These are phyloP conservation scores for Ondatra zibethicus DNA, from an alignment of 2,113 vertebrate genomes.

Conservation along the genomic window DNA sequence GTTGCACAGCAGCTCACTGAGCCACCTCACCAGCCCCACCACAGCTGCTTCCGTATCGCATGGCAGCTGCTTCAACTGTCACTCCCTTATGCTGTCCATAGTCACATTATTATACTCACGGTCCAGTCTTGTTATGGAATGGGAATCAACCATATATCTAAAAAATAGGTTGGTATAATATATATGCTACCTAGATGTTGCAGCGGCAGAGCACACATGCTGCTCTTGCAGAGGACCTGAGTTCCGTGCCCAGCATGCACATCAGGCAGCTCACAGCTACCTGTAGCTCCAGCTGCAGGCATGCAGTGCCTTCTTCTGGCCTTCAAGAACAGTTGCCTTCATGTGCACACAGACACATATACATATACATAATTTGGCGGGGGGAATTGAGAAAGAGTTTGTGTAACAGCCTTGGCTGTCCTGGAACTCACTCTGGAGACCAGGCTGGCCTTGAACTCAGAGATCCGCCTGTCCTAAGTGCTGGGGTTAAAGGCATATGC, in stretches of 20 bases:
- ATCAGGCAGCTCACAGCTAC: background rate
- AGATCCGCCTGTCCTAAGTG: background rate
- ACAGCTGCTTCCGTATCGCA: background rate
- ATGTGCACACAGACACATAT: background rate
- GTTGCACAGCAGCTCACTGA: background rate
- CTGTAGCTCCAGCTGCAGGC: background rate
- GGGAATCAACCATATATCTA: background rate
- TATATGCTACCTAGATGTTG: too few species aligned
- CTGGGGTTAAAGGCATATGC: background rate
- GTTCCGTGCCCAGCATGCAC: background rate
- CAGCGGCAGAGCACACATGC: too few species aligned
- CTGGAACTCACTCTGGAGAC: too few species aligned
- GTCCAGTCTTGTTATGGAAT: background rate
- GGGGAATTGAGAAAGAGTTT: background rate
- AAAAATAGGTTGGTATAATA: background rate
- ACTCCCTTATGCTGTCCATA: too few species aligned
- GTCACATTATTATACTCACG: background rate
- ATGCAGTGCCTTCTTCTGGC: background rate
- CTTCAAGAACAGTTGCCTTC: background rate
- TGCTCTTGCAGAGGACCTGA: background rate
- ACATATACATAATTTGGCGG: too few species aligned
- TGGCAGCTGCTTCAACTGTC: rapidly evolving
- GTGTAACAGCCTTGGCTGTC: background rate
- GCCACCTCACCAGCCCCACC: background rate
- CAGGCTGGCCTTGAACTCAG: background rate